phyloP scores from a whole-genome alignment of 2,113 vertebrate species.

The Indri indri region DNA sequence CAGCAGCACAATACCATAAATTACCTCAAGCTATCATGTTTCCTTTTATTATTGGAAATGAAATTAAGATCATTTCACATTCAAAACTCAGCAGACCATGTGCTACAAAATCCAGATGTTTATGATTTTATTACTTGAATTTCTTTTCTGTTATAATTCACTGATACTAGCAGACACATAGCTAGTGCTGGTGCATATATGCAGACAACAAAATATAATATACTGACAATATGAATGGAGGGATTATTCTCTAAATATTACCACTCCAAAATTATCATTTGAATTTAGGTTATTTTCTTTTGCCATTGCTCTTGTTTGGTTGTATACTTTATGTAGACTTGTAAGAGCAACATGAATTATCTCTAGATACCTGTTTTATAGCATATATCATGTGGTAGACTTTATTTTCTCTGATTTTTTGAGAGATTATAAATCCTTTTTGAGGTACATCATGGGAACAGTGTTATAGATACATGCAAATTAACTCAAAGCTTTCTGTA shows the following conservation, averaged over 20 bases:
- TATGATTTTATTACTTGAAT: constrained; percentile 24
- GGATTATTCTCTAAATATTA: background rate
- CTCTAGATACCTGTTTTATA: constrained; percentile 8
- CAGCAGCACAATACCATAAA: background rate
- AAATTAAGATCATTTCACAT: constrained; percentile 47
- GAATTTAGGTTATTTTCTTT: background rate
- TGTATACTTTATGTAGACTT: background rate
- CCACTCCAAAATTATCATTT: background rate
- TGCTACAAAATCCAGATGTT: background rate
- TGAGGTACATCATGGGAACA: background rate
- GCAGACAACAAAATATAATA: background rate
- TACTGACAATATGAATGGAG: background rate
- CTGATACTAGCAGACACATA: background rate
- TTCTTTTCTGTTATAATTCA: constrained; percentile 20
- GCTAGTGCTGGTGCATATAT: background rate
- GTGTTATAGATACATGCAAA: background rate
- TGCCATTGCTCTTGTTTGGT: background rate
- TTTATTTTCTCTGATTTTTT: constrained; percentile 4
- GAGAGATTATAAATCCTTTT: background rate
- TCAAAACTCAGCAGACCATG: constrained; percentile 11
- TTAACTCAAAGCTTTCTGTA: background rate
- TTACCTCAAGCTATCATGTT: background rate
- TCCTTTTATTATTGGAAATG: constrained; percentile 14
- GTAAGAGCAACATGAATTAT: background rate
- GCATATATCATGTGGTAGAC: background rate